Conservation (phyloP, 2,888 invertebrate genomes). For the Pristionchus entomophagus region DNA sequence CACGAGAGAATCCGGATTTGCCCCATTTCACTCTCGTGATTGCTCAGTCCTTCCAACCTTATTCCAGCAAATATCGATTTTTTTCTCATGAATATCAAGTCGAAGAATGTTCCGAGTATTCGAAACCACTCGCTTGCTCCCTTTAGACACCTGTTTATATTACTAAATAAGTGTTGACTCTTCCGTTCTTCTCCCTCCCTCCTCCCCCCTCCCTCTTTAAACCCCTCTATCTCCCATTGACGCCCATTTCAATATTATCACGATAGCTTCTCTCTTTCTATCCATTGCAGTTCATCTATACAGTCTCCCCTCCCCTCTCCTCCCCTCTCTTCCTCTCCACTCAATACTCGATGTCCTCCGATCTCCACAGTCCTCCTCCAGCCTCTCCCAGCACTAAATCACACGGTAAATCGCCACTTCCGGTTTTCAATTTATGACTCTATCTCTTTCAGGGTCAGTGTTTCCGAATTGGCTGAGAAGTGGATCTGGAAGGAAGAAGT, state of each 20-base stretch:
- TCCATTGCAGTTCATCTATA: not conserved
- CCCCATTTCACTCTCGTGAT: not conserved
- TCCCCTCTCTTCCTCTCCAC: not conserved
- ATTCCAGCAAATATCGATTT: too few relatives aligned
- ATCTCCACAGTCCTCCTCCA: constrained; percentile 38
- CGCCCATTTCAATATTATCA: constrained; percentile 1
- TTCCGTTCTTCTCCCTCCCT: not conserved
- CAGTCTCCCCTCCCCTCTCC: not conserved
- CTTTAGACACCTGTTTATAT: constrained; percentile 21
- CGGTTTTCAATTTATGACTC: not conserved
- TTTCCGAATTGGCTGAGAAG: constrained; percentile 34
- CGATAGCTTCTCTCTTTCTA: constrained; percentile 5
- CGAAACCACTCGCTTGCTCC: constrained; percentile 1
- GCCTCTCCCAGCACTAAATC: constrained; percentile 32
- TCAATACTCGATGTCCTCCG: constrained; percentile 1
- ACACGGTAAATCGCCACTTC: not conserved
- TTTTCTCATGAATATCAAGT: too few relatives aligned
- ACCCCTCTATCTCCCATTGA: constrained; percentile 14
- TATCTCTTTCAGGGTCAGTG: not conserved
- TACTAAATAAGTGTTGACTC: constrained; percentile 41
- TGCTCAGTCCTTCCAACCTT: too few relatives aligned
- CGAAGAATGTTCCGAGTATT: not conserved
- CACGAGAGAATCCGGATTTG: constrained; percentile 1
- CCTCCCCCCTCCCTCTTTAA: not conserved
- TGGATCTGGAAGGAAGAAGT: constrained; percentile 46